Base-by-base conservation (phyloP, 2,888 invertebrate species). In the Falcaria lacertinaria region DNA sequence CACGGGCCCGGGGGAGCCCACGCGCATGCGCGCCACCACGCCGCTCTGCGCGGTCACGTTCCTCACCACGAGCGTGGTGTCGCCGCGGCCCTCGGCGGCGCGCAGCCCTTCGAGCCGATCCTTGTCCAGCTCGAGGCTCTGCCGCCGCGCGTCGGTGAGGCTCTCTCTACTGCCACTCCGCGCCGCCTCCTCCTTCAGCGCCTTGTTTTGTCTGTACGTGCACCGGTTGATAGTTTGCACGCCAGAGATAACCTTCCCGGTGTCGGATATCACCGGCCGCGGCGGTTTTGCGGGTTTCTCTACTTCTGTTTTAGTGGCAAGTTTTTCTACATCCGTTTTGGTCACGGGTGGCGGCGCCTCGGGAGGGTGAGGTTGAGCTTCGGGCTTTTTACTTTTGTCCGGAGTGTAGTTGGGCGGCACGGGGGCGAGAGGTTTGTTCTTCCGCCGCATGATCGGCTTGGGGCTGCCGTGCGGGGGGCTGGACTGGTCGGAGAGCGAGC, bases 381-480 rank as follows among this genome's bases (percentile, higher is more conserved):
- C 84, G 0, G 57, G 57, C 48, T 76, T 81, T 45, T 73, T 80
- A 43, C 64, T 80, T 51, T 89, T 90, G 49, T 90, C 90, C 0
- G 90, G 90, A 1, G 90, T 89, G 49, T 90, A 90, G 54, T 90
- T 90, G 3, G 93, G 93, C 32, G 94, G 94, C 11, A 92, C 92
- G 2, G 94, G 94, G 0, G 94, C 94, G 25, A 91, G 82, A 4
- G 94, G 94, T 69, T 95, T 95, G 60, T 94, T 93, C 79, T 95
- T 95, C 62, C 94, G 91, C 45, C 95, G 88, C 54, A 91, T 80
- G 39, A 92, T 91, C 6, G 93, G 93, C 58, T 93, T 94, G 14
- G 95, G 95, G 78, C 95, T 95, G 32, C 94, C 92, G 57, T 93
- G 91, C 3, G 93, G 93, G 48, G 93, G 93, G 79, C 93, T 93